Base-by-base conservation (phyloP, 2,888 invertebrate genomes). In the Hemistola chrysoprasaria region DNA sequence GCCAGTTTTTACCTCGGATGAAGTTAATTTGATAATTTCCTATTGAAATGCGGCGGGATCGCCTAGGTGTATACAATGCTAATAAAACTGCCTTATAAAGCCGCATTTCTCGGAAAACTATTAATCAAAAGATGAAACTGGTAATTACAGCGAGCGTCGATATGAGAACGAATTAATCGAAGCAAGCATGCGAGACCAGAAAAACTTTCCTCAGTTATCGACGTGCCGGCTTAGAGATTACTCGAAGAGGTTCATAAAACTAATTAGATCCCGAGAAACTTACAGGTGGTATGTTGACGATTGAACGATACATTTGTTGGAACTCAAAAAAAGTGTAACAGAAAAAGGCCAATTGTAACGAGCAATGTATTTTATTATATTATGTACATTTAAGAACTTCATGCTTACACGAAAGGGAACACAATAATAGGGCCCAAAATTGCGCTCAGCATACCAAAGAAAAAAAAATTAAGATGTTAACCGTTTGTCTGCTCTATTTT, bases 1-100 rank as follows among this genome's bases (percentile, higher is more conserved):
- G 58, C 57, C 52, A 43, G 63, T 81, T 85, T 85, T 85, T 78
- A 62, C 61, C 60, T 60, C 61, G 59, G 72, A 75, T 76, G 71
- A 71, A 77, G 69, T 76, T 87, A 86, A 87, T 87, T 86, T 85
- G 78, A 86, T 86, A 86, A 86, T 82, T 85, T 79, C 80, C 76
- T 80, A 80, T 80, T 77, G 75, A 70, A 71, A 78, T 73, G 62
- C 62, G 53, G 50, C 33, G 50, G 30, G 31, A 41, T 46, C 41
- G 16, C 36, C 43, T 42, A 50, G 50, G 43, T 47, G 47, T 47
- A 47, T 40, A 51, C 42, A 44, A 51, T 51, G 47, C 40, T 53
- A 50, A 51, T 51, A 40, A 40, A 40, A 20, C 11, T 27, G 25
- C 22, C 22, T 21, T 23, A 7, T 20, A 29, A 24, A 9, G 24